A percentile compares a stretch with the other conserved stretches of the same genome.
phyloP scores from a whole-genome alignment of 2,113 vertebrate genomes.

The Scalopus aquaticus region DNA sequence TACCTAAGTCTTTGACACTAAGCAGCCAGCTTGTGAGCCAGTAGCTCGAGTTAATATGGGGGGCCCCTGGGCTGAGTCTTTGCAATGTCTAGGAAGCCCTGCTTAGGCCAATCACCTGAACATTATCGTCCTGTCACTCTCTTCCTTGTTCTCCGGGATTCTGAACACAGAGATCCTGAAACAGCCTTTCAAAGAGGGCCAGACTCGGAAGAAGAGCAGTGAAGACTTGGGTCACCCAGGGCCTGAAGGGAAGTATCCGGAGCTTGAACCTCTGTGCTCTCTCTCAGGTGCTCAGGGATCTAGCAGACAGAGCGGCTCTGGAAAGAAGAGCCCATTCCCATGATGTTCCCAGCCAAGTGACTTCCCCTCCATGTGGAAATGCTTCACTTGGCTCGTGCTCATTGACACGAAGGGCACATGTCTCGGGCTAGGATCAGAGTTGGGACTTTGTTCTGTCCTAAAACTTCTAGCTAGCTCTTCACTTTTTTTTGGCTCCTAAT shows the following conservation, averaged over 20 bases:
- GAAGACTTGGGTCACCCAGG: neutral
- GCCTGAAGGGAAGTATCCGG: constrained; percentile 4
- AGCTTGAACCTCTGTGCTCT: constrained; percentile 39
- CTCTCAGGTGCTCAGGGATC: constrained; percentile 57
- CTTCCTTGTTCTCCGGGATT: neutral
- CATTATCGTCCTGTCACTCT: neutral
- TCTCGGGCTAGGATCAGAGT: neutral
- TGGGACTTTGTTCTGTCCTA: neutral
- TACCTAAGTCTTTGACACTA: neutral
- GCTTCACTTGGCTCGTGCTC: neutral
- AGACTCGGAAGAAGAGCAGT: neutral
- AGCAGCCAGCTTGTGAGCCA: constrained; percentile 5
- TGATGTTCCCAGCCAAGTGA: neutral
- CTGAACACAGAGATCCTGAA: constrained; percentile 4
- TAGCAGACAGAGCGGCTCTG: neutral
- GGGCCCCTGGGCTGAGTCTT: neutral
- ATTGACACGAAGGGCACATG: neutral
- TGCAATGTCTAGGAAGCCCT: neutral
- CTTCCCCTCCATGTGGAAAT: neutral
- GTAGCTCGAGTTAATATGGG: neutral
- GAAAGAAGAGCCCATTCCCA: neutral
- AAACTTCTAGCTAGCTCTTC: neutral
- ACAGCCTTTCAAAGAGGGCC: neutral
- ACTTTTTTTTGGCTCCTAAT: neutral
- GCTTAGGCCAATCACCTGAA: neutral